These are phyloP conservation scores for Enteromius fasciolatus DNA, from an alignment of 2,797 vertebrate genomes.

Conservation along the genomic window DNA sequence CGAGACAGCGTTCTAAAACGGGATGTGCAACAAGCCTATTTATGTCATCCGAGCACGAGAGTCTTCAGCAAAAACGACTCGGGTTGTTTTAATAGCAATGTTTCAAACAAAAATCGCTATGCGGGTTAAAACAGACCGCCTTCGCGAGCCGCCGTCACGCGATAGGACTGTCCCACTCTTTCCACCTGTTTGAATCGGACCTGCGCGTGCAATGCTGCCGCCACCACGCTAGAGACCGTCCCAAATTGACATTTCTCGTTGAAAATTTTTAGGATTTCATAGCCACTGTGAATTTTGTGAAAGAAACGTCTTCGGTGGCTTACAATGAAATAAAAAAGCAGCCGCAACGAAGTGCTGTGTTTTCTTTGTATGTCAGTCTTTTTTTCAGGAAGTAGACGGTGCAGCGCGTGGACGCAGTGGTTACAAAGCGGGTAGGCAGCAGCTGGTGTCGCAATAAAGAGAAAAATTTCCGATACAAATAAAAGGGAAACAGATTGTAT, in stretches of 20 bases:
- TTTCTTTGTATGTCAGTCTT: background rate
- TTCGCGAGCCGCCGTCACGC: conserved; percentile 57
- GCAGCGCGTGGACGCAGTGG: conserved; percentile 34
- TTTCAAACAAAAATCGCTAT: background rate
- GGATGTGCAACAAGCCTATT: conserved; percentile 24
- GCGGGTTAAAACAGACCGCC: conserved; percentile 6
- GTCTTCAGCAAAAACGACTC: background rate
- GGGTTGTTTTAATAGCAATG: background rate
- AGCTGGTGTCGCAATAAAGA: conserved; percentile 42
- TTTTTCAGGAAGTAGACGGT: conserved; percentile 29
- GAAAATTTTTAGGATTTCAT: background rate
- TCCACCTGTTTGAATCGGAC: conserved; percentile 83
- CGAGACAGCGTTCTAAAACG: conserved; percentile 29
- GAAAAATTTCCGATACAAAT: conserved; percentile 2
- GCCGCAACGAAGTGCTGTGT: conserved; percentile 2
- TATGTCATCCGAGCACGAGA: conserved; percentile 5
- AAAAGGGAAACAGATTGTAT: background rate
- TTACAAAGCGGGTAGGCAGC: conserved; percentile 17
- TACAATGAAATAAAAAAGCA: background rate
- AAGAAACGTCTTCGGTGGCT: background rate
- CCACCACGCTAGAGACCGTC: conserved; percentile 37
- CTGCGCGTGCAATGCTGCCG: conserved; percentile 58
- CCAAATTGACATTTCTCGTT: conserved; percentile 20
- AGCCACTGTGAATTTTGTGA: background rate
- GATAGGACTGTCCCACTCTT: conserved; percentile 69